Evolutionary conservation across 2,888 invertebrate genomes (phyloP).

Genomic region (Eupithecia abbreviata): DNA sequence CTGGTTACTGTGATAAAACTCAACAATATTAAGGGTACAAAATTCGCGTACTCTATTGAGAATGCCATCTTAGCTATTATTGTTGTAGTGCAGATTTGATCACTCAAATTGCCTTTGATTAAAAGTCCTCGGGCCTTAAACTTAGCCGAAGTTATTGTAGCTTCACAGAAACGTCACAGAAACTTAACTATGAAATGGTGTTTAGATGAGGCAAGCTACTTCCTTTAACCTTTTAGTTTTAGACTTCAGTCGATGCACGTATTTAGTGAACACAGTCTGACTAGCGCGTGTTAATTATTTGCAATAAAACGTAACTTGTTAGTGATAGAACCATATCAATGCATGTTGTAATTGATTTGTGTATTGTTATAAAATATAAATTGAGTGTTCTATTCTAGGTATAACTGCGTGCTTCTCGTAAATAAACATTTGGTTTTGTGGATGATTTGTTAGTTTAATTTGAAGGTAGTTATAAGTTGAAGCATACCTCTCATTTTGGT

Average conservation of each 20-base stretch:
- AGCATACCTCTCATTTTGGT: constrained; percentile 35
- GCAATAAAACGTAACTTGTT: background rate
- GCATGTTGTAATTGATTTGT: constrained; percentile 17
- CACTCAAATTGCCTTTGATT: constrained; percentile 34
- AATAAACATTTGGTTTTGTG: constrained; percentile 22
- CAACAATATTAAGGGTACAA: constrained; percentile 36
- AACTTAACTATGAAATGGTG: background rate
- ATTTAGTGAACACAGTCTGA: background rate
- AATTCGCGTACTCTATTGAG: constrained; percentile 29
- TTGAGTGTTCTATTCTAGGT: constrained; percentile 15
- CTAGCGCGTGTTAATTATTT: background rate
- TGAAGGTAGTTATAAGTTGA: constrained; percentile 25
- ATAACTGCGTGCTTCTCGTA: constrained; percentile 17
- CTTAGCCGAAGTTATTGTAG: background rate
- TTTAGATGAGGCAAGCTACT: background rate
- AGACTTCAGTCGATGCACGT: background rate
- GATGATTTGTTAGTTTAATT: constrained; percentile 26
- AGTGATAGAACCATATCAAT: constrained; percentile 22
- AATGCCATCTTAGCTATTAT: constrained; percentile 42
- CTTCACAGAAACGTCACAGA: background rate
- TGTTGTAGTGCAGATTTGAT: constrained; percentile 42
- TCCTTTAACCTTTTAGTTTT: background rate
- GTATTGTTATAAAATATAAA: constrained; percentile 17
- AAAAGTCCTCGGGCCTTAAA: background rate
- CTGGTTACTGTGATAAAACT: constrained; percentile 38